phyloP scores from a whole-genome alignment of 2,113 vertebrate genomes.

The Hyperopisus bebe region DNA sequence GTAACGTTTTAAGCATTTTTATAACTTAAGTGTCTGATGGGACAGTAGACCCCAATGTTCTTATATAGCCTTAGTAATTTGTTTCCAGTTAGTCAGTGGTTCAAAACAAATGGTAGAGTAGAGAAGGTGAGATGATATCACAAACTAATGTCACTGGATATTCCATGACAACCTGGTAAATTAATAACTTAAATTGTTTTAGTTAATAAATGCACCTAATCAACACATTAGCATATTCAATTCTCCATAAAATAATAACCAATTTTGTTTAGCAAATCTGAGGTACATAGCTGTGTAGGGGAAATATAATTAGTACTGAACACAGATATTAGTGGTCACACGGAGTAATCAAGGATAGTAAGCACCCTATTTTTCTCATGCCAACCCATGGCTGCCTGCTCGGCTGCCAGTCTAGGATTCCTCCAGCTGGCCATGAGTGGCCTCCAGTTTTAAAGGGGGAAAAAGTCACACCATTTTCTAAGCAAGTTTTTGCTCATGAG shows the following conservation, averaged over 20 bases:
- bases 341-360: constrained; percentile 31
- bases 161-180: not conserved
- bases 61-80: no score
- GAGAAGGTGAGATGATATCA: not conserved
- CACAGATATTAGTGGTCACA: constrained; percentile 20
- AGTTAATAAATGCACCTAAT: not conserved
- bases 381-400: constrained; percentile 23
- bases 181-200: not conserved
- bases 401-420: constrained; percentile 32
- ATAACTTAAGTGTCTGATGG: not conserved
- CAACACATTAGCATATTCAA: not conserved
- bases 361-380: constrained; percentile 23
- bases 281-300: not conserved
- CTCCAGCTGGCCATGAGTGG: constrained; percentile 24
- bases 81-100: not conserved
- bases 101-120: not conserved
- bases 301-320: constrained; percentile 23
- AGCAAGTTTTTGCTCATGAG: not conserved
- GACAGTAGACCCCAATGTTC: not conserved
- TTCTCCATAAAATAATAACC: not conserved
- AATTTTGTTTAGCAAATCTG: not conserved
- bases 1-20: not conserved
- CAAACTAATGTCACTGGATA: not conserved
- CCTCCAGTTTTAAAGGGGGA: constrained; percentile 25
- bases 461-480: not conserved